Evolutionary conservation across 2,797 vertebrate species (phyloP), one percentile per base, ranked within the genome.

Genomic region (Halcyon leucocephala): DNA sequence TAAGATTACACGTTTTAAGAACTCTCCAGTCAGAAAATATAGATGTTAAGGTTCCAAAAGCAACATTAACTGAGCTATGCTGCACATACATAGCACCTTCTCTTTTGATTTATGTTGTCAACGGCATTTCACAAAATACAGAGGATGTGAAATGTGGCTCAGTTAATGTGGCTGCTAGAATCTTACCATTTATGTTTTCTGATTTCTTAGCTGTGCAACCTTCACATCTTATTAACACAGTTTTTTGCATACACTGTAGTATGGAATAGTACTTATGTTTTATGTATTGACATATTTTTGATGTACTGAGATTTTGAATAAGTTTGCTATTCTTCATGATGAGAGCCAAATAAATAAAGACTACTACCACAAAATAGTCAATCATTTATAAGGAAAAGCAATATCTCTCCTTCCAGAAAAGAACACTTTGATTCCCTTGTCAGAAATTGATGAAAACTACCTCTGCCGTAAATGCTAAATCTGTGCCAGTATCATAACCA

Each of bases 281-380:
- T 97, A 97, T 95, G 96, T 97, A 95, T 97, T 93, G 97, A 95
- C 92, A 76, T 97, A 95, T 97, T 97, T 96, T 97, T 95, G 94
- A 97, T 97, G 95, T 94, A 95, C 94, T 95, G 93, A 95, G 91
- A 92, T 97, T 97, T 66, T 96, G 92, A 97, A 11, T 93, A 97
- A 92, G 77, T 95, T 97, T 85, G 90, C 96, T 97, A 96, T 95
- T 95, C 89, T 97, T 97, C 96, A 91, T 48, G 93, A 95, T 95
- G 80, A 97, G 93, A 97, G 86, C 69, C 95, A 97, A 97, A 97
- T 97, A 97, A 97, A 97, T 95, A 97, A 96, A 96, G 97, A 95
- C 91, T 97, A 96, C 95, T 89, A 94, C 95, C 95, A 94, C 90
- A 95, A 96, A 97, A 96, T 33, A 96, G 79, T 90, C 83, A 91